Base-by-base conservation (phyloP, 2,113 vertebrate genomes). In the Glaucomys volans region DNA sequence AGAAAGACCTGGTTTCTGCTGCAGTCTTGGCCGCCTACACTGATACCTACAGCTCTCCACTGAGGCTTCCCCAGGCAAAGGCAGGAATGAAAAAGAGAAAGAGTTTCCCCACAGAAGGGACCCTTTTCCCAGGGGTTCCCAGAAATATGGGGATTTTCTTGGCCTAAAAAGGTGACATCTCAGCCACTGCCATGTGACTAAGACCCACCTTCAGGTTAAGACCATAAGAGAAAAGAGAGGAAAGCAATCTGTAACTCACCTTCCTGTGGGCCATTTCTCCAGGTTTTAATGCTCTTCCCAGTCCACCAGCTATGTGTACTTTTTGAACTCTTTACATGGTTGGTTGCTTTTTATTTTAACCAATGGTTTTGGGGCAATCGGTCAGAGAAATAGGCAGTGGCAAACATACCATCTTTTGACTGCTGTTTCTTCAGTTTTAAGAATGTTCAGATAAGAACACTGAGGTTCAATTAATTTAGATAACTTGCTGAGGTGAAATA, bases 291-390 rank as follows among this genome's bases (percentile, higher is more conserved):
- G 59, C 3, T 30, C 40, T 6, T 85, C 52, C 5, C 3, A 79
- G 6, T n/a, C 32, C 28, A 79, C 42, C 66, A 50, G 71, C 72
- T 87, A 40, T 92, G 10, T 82, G 83, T 88, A 47, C 52, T 75
- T 90, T 67, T 80, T 47, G 37, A 64, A 80, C 5, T 40, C 18
- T 47, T 90, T 42, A n/a, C 26, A 4, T 86, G 20, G 67, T 47
- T 96, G 32, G 67, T 47, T 96, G 32, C 18, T 83, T 64, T 92
- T 93, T 22, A 54, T 81, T 86, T 93, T 87, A 32, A 82, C 9
- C 35, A 44, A 64, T 66, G 20, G n/a, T 83, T 86, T 87, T 85
- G 42, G 79, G 54, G 47, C 35, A 62, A 79, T 74, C 20, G 47
- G 47, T 59, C 50, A 32, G 42, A 37, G 24, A 66, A 13, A 71